Evolutionary conservation across 1,140 invertebrate genomes (phyloP).

Genomic region (Diorhabda sublineata): DNA sequence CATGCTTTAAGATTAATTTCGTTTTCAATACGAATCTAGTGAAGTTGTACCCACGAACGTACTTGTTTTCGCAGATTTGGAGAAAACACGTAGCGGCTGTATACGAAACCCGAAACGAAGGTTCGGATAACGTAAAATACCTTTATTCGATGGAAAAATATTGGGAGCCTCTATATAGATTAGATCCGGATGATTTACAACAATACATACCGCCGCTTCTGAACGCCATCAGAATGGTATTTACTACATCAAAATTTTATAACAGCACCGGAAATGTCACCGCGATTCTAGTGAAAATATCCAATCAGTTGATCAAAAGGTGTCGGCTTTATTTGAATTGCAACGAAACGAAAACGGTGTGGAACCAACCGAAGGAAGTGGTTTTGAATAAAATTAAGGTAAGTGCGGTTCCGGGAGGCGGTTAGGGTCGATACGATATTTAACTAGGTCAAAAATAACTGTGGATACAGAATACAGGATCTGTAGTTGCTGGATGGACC

Average conservation of each 20-base stretch:
- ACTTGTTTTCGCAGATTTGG: constrained; percentile 61
- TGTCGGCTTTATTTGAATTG: constrained; percentile 68
- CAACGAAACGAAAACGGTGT: constrained; percentile 59
- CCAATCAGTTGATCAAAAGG: constrained; percentile 70
- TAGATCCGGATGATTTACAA: constrained; percentile 65
- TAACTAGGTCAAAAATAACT: too few relatives aligned
- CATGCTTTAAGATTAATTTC: too few relatives aligned
- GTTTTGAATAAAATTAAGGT: constrained; percentile 71
- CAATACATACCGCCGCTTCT: constrained; percentile 66
- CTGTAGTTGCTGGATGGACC: too few relatives aligned
- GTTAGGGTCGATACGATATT: too few relatives aligned
- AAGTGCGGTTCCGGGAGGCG: constrained; percentile 26
- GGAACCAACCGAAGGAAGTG: constrained; percentile 62
- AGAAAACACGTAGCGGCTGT: constrained; percentile 66
- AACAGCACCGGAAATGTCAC: constrained; percentile 77
- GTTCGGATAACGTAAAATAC: constrained; percentile 85
- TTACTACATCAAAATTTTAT: constrained; percentile 80
- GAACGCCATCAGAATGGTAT: constrained; percentile 74
- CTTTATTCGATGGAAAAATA: constrained; percentile 82
- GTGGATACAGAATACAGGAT: too few relatives aligned
- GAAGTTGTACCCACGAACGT: too few relatives aligned
- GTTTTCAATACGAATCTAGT: too few relatives aligned
- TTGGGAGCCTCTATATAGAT: constrained; percentile 77
- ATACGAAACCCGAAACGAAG: constrained; percentile 72
- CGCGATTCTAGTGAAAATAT: constrained; percentile 73